A percentile compares a stretch with the other conserved stretches of the same genome.
Conservation (phyloP, 2,113 vertebrate genomes). For the Muntiacus muntjak region DNA sequence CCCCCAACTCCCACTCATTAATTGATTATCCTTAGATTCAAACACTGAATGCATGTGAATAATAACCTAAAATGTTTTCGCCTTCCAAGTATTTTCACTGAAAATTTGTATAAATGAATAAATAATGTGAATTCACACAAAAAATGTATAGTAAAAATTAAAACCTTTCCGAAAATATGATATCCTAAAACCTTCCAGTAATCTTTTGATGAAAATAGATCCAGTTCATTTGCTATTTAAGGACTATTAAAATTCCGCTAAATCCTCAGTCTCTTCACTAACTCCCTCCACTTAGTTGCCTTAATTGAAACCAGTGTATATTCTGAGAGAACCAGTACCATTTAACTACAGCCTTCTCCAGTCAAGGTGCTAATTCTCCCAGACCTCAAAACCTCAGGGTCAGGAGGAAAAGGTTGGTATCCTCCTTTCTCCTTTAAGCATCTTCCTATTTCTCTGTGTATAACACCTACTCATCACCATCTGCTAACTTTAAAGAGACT, state of each 20-base stretch:
- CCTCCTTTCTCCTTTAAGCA: background rate
- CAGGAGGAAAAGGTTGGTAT: background rate
- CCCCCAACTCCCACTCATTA: background rate
- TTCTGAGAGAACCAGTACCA: no score
- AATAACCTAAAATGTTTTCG: background rate
- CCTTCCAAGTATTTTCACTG: background rate
- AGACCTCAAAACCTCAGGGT: background rate
- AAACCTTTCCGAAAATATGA: background rate
- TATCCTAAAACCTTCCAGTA: background rate
- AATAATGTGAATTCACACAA: background rate
- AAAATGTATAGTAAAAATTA: background rate
- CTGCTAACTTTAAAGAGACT: background rate
- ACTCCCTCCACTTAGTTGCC: background rate
- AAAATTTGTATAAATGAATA: slow-evolving; percentile 21
- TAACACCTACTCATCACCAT: background rate
- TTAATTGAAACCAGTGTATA: background rate
- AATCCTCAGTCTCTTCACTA: background rate
- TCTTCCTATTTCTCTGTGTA: background rate
- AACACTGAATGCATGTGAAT: background rate
- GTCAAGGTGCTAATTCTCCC: background rate
- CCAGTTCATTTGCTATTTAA: background rate
- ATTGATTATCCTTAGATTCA: background rate
- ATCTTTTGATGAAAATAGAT: background rate
- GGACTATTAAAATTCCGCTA: background rate
- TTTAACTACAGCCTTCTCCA: background rate